Evolutionary conservation across 2,113 vertebrate species (phyloP).

Genomic region (Pteronura brasiliensis): DNA sequence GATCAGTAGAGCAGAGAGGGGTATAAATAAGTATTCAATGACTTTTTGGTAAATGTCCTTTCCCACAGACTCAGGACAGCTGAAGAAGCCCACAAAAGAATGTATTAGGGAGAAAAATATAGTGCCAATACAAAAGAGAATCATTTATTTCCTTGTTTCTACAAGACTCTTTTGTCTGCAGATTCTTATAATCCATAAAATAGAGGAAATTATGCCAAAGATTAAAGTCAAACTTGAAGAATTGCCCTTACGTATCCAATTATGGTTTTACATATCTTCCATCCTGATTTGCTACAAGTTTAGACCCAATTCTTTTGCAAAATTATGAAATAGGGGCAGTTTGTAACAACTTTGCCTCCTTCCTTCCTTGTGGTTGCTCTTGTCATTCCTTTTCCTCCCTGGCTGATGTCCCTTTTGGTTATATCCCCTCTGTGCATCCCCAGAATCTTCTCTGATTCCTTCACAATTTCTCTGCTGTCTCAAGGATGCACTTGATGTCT

Average conservation of each 20-base stretch:
- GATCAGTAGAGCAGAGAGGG: not conserved
- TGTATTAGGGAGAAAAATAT: not conserved
- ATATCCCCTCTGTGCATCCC: not conserved
- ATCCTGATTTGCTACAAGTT: not conserved
- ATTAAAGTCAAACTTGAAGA: constrained; percentile 7
- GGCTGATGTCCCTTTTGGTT: not conserved
- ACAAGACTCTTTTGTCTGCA: not conserved
- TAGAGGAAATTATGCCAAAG: not conserved
- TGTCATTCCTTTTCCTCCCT: not conserved
- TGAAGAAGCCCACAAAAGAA: not conserved
- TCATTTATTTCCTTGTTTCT: not conserved
- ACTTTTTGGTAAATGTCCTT: not conserved
- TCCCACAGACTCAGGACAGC: not conserved
- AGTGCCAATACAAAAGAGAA: not conserved
- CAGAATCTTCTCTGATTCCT: not conserved
- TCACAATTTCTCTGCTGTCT: not conserved
- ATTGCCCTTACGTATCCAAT: not conserved
- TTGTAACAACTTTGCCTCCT: not conserved
- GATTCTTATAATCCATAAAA: not conserved
- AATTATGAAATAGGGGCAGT: not conserved
- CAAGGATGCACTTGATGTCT: not conserved
- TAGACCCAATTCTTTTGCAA: not conserved
- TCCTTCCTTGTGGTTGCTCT: not conserved
- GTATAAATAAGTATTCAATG: not conserved
- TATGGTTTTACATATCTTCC: not conserved